phyloP scores from a whole-genome alignment of 2,888 invertebrate species.

The Molorchus minor region DNA sequence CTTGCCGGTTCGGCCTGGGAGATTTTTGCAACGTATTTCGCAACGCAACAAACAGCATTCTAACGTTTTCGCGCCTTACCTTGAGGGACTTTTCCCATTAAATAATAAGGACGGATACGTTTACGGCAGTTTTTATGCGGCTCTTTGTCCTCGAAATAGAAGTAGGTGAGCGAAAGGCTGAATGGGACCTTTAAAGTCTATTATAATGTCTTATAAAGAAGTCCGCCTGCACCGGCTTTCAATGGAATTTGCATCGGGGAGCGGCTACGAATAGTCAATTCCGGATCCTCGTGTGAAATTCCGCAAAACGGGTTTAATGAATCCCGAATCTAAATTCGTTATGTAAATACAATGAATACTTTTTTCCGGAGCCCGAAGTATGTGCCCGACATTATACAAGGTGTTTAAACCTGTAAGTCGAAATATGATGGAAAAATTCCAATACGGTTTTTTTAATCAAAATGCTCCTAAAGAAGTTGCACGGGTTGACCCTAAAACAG shows the following conservation, averaged over 20 bases:
- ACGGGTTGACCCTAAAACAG: too few species aligned
- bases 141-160: slow-evolving; percentile 16
- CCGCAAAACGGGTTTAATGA: too few species aligned
- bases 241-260: slow-evolving; percentile 17
- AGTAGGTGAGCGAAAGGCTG: slow-evolving; percentile 19
- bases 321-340: too few species aligned
- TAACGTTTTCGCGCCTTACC: not conserved
- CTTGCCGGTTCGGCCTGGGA: not conserved
- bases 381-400: too few species aligned
- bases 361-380: too few species aligned
- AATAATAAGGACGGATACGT: slow-evolving; percentile 20
- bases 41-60: not conserved
- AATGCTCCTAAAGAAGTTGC: too few species aligned
- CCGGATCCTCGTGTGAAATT: too few species aligned
- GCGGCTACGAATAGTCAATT: too few species aligned
- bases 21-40: not conserved
- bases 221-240: slow-evolving; percentile 15
- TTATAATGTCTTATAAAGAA: slow-evolving; percentile 15
- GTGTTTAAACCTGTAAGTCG: too few species aligned
- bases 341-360: too few species aligned
- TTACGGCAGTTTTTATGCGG: slow-evolving; percentile 9
- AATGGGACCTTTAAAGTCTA: slow-evolving; percentile 16
- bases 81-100: slow-evolving; percentile 10
- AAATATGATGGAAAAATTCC: too few species aligned
- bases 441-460: too few species aligned